These are phyloP conservation scores for Darevskia nairensis DNA, from an alignment of 2,797 vertebrate genomes.

Conservation along the genomic window DNA sequence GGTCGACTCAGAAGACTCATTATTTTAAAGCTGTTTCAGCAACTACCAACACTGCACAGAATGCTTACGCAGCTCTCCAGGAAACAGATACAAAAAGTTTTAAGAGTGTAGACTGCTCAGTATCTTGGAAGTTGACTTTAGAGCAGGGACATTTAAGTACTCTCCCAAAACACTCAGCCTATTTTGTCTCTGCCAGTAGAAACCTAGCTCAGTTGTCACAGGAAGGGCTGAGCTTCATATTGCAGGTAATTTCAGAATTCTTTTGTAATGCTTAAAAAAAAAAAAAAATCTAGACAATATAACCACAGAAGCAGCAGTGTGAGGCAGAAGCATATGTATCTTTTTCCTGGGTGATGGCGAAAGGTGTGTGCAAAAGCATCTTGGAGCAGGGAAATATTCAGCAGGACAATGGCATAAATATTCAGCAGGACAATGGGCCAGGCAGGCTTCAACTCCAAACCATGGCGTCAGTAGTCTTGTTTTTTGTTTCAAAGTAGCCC, in stretches of 20 bases:
- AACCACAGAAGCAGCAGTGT: not conserved
- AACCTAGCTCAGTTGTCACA: not conserved
- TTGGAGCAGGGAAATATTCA: not conserved
- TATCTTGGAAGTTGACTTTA: not conserved
- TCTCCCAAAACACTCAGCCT: not conserved
- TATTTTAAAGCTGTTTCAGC: slow-evolving; percentile 15
- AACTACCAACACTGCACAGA: not conserved
- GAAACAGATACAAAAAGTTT: not conserved
- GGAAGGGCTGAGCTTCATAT: not conserved
- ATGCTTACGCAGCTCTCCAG: not conserved
- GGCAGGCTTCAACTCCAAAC: not conserved
- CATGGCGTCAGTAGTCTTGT: not conserved
- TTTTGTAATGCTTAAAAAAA: not conserved
- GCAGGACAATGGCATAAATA: not conserved
- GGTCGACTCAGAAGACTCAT: not conserved
- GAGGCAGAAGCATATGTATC: not conserved
- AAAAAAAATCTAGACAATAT: not conserved
- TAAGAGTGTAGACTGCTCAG: not conserved
- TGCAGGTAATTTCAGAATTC: not conserved
- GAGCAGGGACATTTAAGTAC: not conserved
- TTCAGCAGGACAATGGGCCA: not conserved
- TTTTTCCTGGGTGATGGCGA: not conserved
- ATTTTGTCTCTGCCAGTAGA: not conserved
- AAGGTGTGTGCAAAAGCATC: not conserved
- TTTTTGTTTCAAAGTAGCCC: not conserved